These are phyloP conservation scores for Acanthosepion lycidas DNA, from an alignment of 2,888 invertebrate species.

Conservation along the genomic window DNA sequence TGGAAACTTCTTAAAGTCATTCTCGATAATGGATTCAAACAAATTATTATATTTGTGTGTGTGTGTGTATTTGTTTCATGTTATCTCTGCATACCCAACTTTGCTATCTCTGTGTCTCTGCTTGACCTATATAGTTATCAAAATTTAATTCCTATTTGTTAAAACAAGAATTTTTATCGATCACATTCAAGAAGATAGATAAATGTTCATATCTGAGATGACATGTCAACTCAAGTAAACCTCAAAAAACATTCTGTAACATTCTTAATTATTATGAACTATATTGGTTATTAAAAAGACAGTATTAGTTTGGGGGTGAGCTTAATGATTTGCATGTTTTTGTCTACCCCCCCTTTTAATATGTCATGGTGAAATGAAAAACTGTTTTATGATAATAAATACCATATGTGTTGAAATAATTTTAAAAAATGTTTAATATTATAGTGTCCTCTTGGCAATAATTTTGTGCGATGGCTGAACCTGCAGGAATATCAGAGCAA, in stretches of 20 bases:
- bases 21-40: not conserved
- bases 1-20: not conserved
- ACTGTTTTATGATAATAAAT: no score
- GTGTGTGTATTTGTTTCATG: not conserved
- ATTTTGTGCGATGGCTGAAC: conserved; percentile 83
- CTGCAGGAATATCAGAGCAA: conserved; percentile 98
- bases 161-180: not conserved
- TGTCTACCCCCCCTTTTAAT: no score
- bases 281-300: no score
- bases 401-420: no score
- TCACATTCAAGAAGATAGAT: not conserved
- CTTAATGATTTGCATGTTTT: no score
- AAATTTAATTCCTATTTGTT: no score
- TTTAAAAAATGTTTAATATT: not conserved
- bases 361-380: no score
- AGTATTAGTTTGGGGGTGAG: no score
- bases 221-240: not conserved
- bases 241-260: no score
- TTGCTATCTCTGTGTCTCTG: not conserved
- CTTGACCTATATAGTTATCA: not conserved
- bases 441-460: conserved; percentile 52
- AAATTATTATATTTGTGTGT: not conserved
- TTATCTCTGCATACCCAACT: not conserved
- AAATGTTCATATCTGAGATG: not conserved
- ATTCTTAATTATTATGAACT: no score